A percentile compares a stretch with the other conserved stretches of the same genome.
Evolutionary conservation across 1,140 invertebrate species (phyloP).

Genomic region (Hypothenemus hampei): DNA sequence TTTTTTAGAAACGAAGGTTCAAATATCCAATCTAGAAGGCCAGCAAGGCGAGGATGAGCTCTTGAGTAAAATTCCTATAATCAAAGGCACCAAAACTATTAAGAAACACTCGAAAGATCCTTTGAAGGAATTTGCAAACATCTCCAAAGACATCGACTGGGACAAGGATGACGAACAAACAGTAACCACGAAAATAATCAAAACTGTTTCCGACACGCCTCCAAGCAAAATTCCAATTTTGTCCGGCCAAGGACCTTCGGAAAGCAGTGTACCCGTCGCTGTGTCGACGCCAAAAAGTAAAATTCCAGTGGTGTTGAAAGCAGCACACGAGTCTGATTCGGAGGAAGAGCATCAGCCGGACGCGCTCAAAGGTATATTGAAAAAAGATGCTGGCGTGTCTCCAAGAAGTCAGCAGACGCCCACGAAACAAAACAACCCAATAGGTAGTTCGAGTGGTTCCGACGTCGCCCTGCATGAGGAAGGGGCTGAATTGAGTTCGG

Average conservation of each 20-base stretch:
- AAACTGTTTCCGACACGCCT: constrained; percentile 39
- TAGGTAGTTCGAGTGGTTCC: constrained; percentile 59
- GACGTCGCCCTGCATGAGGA: constrained; percentile 60
- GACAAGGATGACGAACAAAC: constrained; percentile 44
- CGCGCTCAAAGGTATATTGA: constrained; percentile 40
- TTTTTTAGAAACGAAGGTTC: neutral
- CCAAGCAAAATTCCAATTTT: constrained; percentile 38
- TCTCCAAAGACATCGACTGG: constrained; percentile 46
- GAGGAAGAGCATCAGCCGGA: constrained; percentile 41
- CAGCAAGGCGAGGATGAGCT: constrained; percentile 35
- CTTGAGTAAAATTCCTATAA: constrained; percentile 42
- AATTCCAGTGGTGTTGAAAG: constrained; percentile 48
- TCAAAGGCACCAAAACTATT: constrained; percentile 42
- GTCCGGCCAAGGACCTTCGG: constrained; percentile 10
- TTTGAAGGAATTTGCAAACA: constrained; percentile 43
- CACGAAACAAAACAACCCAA: constrained; percentile 44
- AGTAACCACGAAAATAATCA: constrained; percentile 41
- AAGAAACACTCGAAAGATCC: constrained; percentile 48
- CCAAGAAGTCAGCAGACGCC: constrained; percentile 21
- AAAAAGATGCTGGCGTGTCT: constrained; percentile 51
- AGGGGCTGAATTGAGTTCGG: constrained; percentile 44
- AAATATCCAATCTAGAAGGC: constrained; percentile 14
- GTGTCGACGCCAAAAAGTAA: constrained; percentile 42
- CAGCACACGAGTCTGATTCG: constrained; percentile 44
- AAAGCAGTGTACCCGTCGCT: neutral